Evolutionary conservation across 2,113 vertebrate species (phyloP).

Genomic region (Chionomys nivalis): DNA sequence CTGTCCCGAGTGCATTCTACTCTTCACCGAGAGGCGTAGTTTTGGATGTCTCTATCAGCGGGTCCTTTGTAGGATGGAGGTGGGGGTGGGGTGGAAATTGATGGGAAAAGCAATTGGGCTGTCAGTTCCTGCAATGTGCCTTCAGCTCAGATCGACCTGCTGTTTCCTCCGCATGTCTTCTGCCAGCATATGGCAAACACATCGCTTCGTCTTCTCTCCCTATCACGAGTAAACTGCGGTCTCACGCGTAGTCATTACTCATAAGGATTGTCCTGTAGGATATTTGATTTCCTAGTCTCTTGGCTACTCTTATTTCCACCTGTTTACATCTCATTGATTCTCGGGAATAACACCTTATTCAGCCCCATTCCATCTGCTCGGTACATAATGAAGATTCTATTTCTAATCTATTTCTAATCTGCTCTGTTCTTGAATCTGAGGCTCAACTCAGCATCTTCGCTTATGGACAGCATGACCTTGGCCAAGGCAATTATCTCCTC

Average conservation of each 20-base stretch:
- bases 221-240: conserved; percentile 29
- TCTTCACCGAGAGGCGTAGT: conserved; percentile 37
- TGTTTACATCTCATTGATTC: conserved; percentile 71
- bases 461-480: conserved; percentile 34
- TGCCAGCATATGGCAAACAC: conserved; percentile 38
- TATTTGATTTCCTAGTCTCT: conserved; percentile 69
- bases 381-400: conserved; percentile 47
- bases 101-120: conserved; percentile 55
- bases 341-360: conserved; percentile 50
- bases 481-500: conserved; percentile 17
- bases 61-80: neutral
- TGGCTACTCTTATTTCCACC: conserved; percentile 68
- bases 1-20: neutral
- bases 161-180: neutral
- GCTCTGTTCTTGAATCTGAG: conserved; percentile 30
- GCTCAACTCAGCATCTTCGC: neutral
- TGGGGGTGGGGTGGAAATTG: conserved; percentile 19
- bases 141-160: conserved; percentile 28
- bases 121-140: conserved; percentile 28
- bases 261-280: conserved; percentile 50
- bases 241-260: conserved; percentile 21
- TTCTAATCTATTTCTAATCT: conserved; percentile 51
- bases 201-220: conserved; percentile 1
- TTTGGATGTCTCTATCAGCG: conserved; percentile 36
- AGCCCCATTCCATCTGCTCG: conserved; percentile 37